Base-by-base conservation (phyloP, 1,140 invertebrate species). In the Drosophila nebulosa region DNA sequence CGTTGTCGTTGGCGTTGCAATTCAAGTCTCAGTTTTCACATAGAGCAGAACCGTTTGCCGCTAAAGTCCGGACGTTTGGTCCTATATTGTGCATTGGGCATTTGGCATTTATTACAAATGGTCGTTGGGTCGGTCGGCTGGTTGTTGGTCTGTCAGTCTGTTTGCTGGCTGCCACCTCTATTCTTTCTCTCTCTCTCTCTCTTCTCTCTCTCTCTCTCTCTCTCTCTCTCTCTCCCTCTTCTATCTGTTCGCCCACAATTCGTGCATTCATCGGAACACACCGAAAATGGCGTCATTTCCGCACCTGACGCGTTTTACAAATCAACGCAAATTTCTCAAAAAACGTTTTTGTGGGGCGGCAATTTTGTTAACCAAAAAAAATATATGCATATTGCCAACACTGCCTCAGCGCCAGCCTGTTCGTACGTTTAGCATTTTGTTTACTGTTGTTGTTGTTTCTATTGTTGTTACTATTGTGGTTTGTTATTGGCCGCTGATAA, bases 401-500 rank as follows among this genome's bases (percentile, higher is more conserved):
- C 30, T 32, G 30, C 7, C 30, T 4, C 10, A 1, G 1, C 30
- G 27, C 27, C 4, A 12, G 26, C 14, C 46, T 71, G 68, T 62
- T 74, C 64, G 75, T 12, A 36, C 32, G 27, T 55, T 73, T 63
- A 62, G 61, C 60, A 68, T 64, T 73, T 73, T 78, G 68, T 78
- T 64, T 69, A 42, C 42, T 22, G 60, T 42, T 68, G 65, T 35
- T 35, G n/a, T 46, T 55, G 30, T 16, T 53, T 18, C 16, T 21
- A 50, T 22, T 60, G 64, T 36, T 67, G 36, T 35, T 52, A 59
- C 73, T 55, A 64, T 64, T 75, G 77, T 66, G 77, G 77, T 74
- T 79, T 74, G 77, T 74, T 79, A 74, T 79, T 79, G 77, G 66
- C 59, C 77, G 70, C 53, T 66, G 77, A 79, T 79, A 79, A 79